A percentile compares a stretch with the other conserved stretches of the same genome.
phyloP scores from a whole-genome alignment of 1,140 invertebrate species.

The Uloborus diversus region DNA sequence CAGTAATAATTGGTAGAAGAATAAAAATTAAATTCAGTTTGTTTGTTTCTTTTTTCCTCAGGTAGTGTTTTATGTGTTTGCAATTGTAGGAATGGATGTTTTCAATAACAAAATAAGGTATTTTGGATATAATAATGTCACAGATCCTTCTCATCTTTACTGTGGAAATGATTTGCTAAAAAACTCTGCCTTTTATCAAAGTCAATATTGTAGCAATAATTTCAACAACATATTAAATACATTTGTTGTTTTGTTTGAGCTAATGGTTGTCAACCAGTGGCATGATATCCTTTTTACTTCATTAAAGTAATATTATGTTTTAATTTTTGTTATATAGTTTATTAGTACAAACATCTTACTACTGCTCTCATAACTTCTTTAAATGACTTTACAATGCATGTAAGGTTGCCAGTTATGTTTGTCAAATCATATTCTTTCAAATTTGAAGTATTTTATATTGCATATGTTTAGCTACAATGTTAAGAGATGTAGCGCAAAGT shows the following conservation, averaged over 20 bases:
- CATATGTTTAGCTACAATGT: too few relatives aligned
- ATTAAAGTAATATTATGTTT: too few relatives aligned
- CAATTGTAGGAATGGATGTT: conserved; percentile 70
- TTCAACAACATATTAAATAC: conserved; percentile 69
- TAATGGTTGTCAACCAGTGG: conserved; percentile 72
- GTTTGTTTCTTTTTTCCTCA: conserved; percentile 59
- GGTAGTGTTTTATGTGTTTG: conserved; percentile 70
- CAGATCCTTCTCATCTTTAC: conserved; percentile 59
- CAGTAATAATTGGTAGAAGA: too few relatives aligned
- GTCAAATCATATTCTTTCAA: too few relatives aligned
- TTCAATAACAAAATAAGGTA: conserved; percentile 66
- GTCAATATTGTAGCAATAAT: conserved; percentile 70
- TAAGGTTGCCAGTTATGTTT: too few relatives aligned
- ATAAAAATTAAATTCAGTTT: too few relatives aligned
- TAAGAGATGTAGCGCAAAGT: too few relatives aligned
- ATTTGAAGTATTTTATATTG: too few relatives aligned
- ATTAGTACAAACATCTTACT: too few relatives aligned
- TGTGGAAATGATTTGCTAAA: conserved; percentile 67
- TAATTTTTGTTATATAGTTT: not conserved
- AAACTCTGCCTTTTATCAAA: conserved; percentile 64
- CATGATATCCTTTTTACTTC: conserved; percentile 70
- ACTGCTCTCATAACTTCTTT: too few relatives aligned
- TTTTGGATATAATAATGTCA: conserved; percentile 61
- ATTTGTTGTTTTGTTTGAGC: conserved; percentile 69
- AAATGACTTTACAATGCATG: not conserved